phyloP scores from a whole-genome alignment of 2,888 invertebrate species.

The Aphidoletes aphidimyza region DNA sequence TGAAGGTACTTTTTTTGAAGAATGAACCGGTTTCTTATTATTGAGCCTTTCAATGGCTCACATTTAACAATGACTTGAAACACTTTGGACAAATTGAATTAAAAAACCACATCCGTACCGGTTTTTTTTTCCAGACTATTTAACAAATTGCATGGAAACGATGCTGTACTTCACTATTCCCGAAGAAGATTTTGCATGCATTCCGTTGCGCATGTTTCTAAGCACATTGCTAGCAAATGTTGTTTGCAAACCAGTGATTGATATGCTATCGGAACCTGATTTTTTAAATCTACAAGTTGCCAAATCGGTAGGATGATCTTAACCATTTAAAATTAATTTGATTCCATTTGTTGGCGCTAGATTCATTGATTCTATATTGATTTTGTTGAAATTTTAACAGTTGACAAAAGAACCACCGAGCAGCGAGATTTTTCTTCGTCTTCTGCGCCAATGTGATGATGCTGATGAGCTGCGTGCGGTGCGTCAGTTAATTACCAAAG shows the following conservation, averaged over 20 bases:
- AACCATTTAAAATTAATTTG: too few relatives aligned
- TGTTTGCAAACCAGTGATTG: constrained; percentile 58
- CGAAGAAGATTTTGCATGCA: constrained; percentile 59
- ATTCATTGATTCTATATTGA: too few relatives aligned
- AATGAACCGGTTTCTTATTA: too few relatives aligned
- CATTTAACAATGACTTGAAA: too few relatives aligned
- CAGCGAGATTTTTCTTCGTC: constrained; percentile 59
- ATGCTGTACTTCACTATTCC: constrained; percentile 59
- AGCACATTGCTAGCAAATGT: constrained; percentile 59
- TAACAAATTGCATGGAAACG: constrained; percentile 59
- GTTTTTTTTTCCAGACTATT: constrained; percentile 57
- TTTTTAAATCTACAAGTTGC: constrained; percentile 60
- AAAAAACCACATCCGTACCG: neutral
- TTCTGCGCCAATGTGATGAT: constrained; percentile 59
- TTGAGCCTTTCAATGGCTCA: too few relatives aligned
- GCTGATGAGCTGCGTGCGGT: constrained; percentile 59
- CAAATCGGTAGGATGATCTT: constrained; percentile 57
- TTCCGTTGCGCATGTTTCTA: constrained; percentile 59
- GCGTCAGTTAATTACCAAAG: constrained; percentile 59
- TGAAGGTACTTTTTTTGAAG: constrained; percentile 57
- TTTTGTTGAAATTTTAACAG: constrained; percentile 35
- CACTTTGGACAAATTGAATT: too few relatives aligned
- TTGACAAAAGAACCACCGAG: constrained; percentile 59
- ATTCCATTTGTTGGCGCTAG: too few relatives aligned
- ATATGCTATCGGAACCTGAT: constrained; percentile 59